These are phyloP conservation scores for Camponotus pennsylvanicus DNA, from an alignment of 1,140 invertebrate species.

Conservation along the genomic window DNA sequence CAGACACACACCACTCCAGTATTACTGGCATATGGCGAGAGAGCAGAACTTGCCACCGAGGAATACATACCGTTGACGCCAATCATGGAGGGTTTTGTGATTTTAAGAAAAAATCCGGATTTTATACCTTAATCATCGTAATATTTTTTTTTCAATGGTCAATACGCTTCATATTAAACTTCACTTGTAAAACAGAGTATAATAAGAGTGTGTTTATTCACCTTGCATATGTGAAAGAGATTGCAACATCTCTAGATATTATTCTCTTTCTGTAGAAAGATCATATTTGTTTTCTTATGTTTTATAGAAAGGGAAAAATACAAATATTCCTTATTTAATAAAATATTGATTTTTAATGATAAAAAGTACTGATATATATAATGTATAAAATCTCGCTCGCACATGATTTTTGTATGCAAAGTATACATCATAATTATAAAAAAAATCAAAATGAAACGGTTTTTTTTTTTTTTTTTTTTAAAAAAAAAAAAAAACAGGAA, in stretches of 20 bases:
- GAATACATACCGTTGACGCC: constrained; percentile 98
- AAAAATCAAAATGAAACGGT: constrained; percentile 27
- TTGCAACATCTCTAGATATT: not conserved
- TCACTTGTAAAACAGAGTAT: constrained; percentile 54
- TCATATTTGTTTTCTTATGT: constrained; percentile 42
- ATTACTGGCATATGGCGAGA: constrained; percentile 97
- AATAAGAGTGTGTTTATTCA: constrained; percentile 52
- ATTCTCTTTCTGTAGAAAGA: not conserved
- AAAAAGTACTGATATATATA: constrained; percentile 67
- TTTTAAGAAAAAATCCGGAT: constrained; percentile 97
- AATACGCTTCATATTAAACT: constrained; percentile 53
- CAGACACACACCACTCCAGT: constrained; percentile 99
- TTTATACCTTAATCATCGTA: constrained; percentile 83
- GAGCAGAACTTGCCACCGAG: constrained; percentile 99
- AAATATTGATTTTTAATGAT: constrained; percentile 64
- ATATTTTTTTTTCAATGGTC: constrained; percentile 5
- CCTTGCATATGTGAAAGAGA: constrained; percentile 36
- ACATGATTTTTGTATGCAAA: constrained; percentile 11
- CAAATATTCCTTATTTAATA: constrained; percentile 42
- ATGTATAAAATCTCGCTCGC: constrained; percentile 59
- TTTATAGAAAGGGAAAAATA: constrained; percentile 23
- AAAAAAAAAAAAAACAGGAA: too few relatives aligned
- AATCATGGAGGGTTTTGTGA: constrained; percentile 99
- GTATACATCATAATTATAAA: constrained; percentile 9
- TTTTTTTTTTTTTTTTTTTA: too few relatives aligned